Evolutionary conservation across 1,140 invertebrate genomes (phyloP), one percentile per base, ranked within the genome.

Genomic region (Glossosoma conforme): DNA sequence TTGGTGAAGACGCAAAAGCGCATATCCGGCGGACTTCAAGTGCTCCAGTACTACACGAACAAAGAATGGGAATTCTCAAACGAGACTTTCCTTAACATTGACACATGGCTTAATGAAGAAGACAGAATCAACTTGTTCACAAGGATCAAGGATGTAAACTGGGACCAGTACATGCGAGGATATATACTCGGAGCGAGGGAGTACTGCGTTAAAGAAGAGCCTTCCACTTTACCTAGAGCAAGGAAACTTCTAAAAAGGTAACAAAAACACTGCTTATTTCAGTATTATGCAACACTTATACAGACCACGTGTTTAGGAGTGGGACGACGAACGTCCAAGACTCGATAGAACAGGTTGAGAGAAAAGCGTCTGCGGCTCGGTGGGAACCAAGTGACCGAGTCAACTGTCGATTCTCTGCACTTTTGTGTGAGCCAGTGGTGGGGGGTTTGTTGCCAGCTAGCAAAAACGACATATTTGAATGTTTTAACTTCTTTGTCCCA

Each of bases 41-140:
- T 86, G 1, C 65, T 95, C 0, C 83, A 91, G 59, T 94, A 89
- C 66, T 96, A 94, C 63, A 93, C 90, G 3, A 89, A 82, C 2
- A 83, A 86, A 61, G 75, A 86, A 59, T 95, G 91, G 91, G 72
- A 77, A 33, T 95, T 94, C 65, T 71, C 67, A 32, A 89, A 88
- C 52, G 82, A 88, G 3, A 83, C 83, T 42, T 76, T 89, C 50
- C 67, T 70, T 52, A 63, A 82, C 54, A 61, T 96, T 11, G 71
- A 77, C 28, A 58, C 75, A 1, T 67, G 66, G 22, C 60, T 96
- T 52, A 70, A 80, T 63, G 61, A 72, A 36, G 65, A 70, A 13
- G 85, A 87, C 60, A 68, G 74, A 52, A 67, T 79, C 20, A 63
- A 65, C 0, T 85, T 85, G 52, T 77, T 78, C 54, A 81, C 80